Base-by-base conservation (phyloP, 2,113 vertebrate genomes). In the Micromys minutus region DNA sequence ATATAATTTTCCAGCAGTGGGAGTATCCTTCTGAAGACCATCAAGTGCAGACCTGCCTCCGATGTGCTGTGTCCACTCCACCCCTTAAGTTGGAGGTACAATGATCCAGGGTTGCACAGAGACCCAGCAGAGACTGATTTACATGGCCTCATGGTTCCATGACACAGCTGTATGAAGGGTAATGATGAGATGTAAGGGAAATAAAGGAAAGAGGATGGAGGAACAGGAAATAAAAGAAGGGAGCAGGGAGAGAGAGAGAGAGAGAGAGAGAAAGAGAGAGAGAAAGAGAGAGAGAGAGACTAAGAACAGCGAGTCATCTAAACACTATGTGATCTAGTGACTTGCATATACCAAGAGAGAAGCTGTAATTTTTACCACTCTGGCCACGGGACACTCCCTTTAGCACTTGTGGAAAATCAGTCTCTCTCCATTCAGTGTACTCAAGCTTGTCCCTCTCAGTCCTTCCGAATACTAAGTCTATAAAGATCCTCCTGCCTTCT, bases 391-490 rank as follows among this genome's bases (percentile, higher is more conserved):
- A 86, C 76, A 34, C 69, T 57, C 76, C 19, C 22, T 85, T 90
- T 94, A 55, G 85, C 61, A 93, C n/a, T 89, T 79, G n/a, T 84
- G 76, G 19, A 89, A 93, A 98, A 89, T 47, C 94, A 91, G 31
- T 36, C 96, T 97, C 69, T 88, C 83, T 61, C 96, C 83, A 96
- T 93, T 79, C 29, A 95, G 76, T 97, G 98, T 97, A 88, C 91
- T 96, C 75, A 31, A 67, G 65, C 42, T 93, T 97, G 89, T 39
- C 31, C 17, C 93, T 96, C 95, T 96, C 95, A 87, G 71, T 96
- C 97, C 45, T 72, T 11, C 81, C 97, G 91, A 97, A 93, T 94
- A 96, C 12, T 83, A 85, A 81, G 69, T 97, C 98, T 97, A 59
- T 96, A 96, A 95, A 97, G 93, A 95, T 96, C 63, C 11, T 31